Evolutionary conservation across 2,888 invertebrate genomes (phyloP).

Genomic region (Amphipyra tragopoginis): DNA sequence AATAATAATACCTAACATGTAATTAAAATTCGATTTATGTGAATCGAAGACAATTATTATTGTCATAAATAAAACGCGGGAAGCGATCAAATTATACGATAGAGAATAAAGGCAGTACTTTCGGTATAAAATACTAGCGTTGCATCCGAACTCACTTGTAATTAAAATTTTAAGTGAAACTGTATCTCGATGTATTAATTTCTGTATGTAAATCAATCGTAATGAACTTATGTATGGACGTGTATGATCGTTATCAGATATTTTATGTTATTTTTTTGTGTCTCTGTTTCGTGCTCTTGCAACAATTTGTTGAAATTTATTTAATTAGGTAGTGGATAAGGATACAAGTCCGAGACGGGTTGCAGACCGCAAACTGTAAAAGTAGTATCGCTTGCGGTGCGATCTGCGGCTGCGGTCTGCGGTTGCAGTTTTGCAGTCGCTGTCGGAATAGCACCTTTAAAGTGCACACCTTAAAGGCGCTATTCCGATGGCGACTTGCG

Average conservation of each 20-base stretch:
- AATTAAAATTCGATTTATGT: slow-evolving; percentile 77
- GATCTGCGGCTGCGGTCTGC: too few relatives aligned
- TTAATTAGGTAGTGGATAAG: too few relatives aligned
- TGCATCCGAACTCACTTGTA: slow-evolving; percentile 21
- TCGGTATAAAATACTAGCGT: slow-evolving; percentile 18
- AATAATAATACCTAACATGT: slow-evolving; percentile 65
- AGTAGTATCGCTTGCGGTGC: too few relatives aligned
- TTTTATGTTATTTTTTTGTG: background rate
- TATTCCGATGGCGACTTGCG: too few relatives aligned
- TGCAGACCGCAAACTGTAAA: too few relatives aligned
- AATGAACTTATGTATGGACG: background rate
- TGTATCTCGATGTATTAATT: slow-evolving; percentile 24
- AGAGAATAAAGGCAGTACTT: slow-evolving; percentile 48
- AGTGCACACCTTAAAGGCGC: too few relatives aligned
- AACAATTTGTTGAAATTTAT: too few relatives aligned
- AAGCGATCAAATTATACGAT: slow-evolving; percentile 69
- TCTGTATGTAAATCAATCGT: slow-evolving; percentile 3
- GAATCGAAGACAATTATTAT: slow-evolving; percentile 76
- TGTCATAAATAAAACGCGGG: slow-evolving; percentile 71
- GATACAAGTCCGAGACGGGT: too few relatives aligned
- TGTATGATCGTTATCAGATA: slow-evolving; percentile 7
- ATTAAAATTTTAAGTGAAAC: slow-evolving; percentile 38
- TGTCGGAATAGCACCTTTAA: too few relatives aligned
- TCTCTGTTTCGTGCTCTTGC: too few relatives aligned
- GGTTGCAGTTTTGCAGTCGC: too few relatives aligned